A percentile compares a stretch with the other conserved stretches of the same genome.
Evolutionary conservation across 2,888 invertebrate species (phyloP).

Genomic region (Poecilus cupreus): DNA sequence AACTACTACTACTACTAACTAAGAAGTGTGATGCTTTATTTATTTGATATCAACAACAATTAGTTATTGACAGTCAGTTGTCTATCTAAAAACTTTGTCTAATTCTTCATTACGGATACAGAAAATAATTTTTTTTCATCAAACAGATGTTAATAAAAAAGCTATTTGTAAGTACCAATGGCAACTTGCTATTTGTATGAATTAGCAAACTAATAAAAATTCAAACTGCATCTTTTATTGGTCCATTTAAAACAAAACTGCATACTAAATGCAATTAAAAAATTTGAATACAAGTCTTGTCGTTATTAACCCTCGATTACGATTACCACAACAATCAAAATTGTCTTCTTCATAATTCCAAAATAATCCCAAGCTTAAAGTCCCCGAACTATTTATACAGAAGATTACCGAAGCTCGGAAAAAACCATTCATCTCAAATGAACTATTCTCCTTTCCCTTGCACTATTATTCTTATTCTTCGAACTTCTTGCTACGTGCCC

Average conservation of each 20-base stretch:
- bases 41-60: no score
- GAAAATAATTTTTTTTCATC: not conserved
- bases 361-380: not conserved
- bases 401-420: not conserved
- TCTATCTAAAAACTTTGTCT: not conserved
- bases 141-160: not conserved
- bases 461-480: slow-evolving; percentile 28
- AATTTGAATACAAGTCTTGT: slow-evolving; percentile 16
- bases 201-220: not conserved
- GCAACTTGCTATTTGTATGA: no score
- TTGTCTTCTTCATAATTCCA: not conserved
- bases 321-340: slow-evolving; percentile 34
- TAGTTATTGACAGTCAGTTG: no score
- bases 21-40: no score
- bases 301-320: not conserved
- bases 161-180: no score
- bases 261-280: slow-evolving; percentile 37
- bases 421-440: slow-evolving; percentile 8
- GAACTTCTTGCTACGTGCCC: not conserved
- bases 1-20: no score
- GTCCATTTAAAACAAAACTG: not conserved
- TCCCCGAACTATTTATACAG: not conserved
- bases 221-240: not conserved
- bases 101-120: not conserved
- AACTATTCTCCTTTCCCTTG: slow-evolving; percentile 13